Evolutionary conservation across 2,797 vertebrate species (phyloP), one percentile per base, ranked within the genome.

Genomic region (Capromys pilorides): DNA sequence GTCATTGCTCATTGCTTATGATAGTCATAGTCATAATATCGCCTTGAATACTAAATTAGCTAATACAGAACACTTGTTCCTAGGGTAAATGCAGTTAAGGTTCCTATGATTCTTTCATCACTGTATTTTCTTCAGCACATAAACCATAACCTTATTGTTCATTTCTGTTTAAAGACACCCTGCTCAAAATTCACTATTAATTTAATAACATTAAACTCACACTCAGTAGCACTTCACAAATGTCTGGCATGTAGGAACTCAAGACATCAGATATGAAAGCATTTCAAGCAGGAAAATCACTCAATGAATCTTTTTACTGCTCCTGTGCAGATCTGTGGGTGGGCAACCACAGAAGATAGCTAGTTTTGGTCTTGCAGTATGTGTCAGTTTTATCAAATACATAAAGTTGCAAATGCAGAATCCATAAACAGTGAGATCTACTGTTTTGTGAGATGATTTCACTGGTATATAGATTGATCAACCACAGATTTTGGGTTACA

Each of bases 101-200:
- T 31, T 85, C 28, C n/a, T 33, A 5, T 19, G 54, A 82, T 21
- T 62, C 28, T 85, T 36, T 75, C 31, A 26, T 80, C 39, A 12
- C 2, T 51, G 2, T 5, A 26, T 24, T 86, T 79, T 66, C 51
- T n/a, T 51, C 24, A 33, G 1, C 28, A 21, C 5, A 13, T 80
- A 31, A 19, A 39, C 22, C 8, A 12, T 24, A 26, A 31, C 36
- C 62, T 92, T 80, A 75, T 12, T 66, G 5, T 79, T 6, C 80
- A 39, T 64, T 93, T 94, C 41, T 77, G 13, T 87, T 92, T 90
- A 82, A 93, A 62, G 78, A 75, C 10, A 73, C 16, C 3, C 88
- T n/a, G 54, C 75, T 81, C 39, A 69, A 61, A 49, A 62, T 85
- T 79, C 67, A 75, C 79, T 80, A 67, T 87, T 26, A 2, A 57